phyloP scores from a whole-genome alignment of 2,888 invertebrate species.

The Nomada hirtipes region DNA sequence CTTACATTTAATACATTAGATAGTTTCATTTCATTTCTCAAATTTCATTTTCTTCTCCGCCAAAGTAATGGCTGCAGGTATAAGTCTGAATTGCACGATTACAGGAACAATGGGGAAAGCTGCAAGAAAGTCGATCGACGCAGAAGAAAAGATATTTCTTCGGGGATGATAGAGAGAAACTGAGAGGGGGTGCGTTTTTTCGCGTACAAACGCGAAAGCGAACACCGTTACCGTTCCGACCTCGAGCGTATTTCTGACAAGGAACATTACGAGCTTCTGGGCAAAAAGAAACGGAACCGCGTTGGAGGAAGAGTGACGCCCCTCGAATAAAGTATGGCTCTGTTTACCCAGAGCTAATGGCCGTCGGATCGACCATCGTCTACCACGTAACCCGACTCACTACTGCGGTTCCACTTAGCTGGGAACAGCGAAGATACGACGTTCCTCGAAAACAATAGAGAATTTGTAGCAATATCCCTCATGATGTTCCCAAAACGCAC shows the following conservation, averaged over 20 bases:
- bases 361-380: slow-evolving; percentile 81
- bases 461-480: slow-evolving; percentile 11
- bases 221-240: slow-evolving; percentile 50
- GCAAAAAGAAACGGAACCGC: slow-evolving; percentile 79
- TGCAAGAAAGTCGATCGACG: slow-evolving; percentile 9
- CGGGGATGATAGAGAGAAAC: slow-evolving; percentile 37
- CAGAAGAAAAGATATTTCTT: slow-evolving; percentile 32
- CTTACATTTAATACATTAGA: too few relatives aligned
- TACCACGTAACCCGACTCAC: slow-evolving; percentile 72
- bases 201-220: slow-evolving; percentile 52
- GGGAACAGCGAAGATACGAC: slow-evolving; percentile 42
- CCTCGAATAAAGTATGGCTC: slow-evolving; percentile 83
- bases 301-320: slow-evolving; percentile 82
- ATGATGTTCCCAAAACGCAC: neutral
- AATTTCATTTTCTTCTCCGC: neutral
- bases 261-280: slow-evolving; percentile 67
- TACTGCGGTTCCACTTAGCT: slow-evolving; percentile 55
- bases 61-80: neutral
- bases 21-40: neutral
- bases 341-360: slow-evolving; percentile 84
- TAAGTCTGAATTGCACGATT: neutral
- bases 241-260: slow-evolving; percentile 61
- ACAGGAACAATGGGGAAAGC: neutral
- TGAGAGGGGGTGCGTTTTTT: slow-evolving; percentile 23
- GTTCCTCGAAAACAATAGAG: slow-evolving; percentile 50